Conservation (phyloP, 2,113 vertebrate species). For the Typhlomys cinereus region DNA sequence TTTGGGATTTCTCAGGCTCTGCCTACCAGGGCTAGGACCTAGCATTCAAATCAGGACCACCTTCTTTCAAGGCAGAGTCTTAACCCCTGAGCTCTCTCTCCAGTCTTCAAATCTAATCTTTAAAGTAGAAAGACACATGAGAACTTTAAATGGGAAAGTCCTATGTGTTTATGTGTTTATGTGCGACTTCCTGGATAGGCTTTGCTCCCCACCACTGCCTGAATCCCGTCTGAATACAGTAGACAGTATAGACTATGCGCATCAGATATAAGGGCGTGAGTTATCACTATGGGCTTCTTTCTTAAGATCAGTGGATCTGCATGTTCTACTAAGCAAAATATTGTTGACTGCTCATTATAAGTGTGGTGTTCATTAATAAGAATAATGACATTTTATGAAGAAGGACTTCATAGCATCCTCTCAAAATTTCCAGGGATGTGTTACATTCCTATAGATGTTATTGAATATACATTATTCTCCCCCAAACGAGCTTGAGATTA, state of each 20-base stretch:
- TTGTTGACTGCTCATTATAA: not conserved
- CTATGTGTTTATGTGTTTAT: not conserved
- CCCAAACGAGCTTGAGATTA: not conserved
- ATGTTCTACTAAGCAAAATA: slow-evolving; percentile 8
- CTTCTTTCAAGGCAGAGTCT: too few species aligned
- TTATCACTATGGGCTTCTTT: slow-evolving; percentile 8
- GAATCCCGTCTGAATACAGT: not conserved
- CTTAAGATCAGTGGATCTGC: not conserved
- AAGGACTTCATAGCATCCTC: not conserved
- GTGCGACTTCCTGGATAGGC: too few species aligned
- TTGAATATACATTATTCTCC: slow-evolving; percentile 21
- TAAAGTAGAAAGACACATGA: not conserved
- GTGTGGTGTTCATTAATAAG: not conserved
- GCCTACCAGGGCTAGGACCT: too few species aligned
- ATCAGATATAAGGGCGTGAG: slow-evolving; percentile 20
- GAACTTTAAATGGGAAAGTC: not conserved
- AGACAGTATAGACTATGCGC: not conserved
- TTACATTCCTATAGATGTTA: not conserved
- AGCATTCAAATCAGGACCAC: too few species aligned
- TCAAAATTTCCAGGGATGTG: not conserved
- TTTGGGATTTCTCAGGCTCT: too few species aligned
- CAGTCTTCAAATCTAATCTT: not conserved
- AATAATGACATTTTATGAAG: slow-evolving; percentile 16
- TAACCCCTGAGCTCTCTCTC: not conserved
- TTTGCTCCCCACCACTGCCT: not conserved